A percentile compares a stretch with the other conserved stretches of the same genome.
phyloP scores from a whole-genome alignment of 2,888 invertebrate species.

The Ectemnius cavifrons region DNA sequence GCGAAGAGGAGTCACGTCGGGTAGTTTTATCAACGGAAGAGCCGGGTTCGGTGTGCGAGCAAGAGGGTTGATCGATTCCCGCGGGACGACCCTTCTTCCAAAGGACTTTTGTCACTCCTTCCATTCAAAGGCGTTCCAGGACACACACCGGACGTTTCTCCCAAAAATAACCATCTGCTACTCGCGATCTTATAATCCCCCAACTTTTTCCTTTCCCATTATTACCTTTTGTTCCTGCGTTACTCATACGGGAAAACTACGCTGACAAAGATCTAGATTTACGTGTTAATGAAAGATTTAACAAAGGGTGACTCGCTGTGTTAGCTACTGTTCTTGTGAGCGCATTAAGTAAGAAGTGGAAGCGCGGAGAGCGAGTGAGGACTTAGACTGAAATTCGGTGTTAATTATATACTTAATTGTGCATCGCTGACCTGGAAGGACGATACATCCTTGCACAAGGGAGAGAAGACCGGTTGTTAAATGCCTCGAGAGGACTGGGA shows the following conservation, averaged over 20 bases:
- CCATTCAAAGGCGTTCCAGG: neutral
- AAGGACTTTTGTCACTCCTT: neutral
- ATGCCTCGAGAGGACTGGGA: conserved; percentile 7
- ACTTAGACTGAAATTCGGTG: neutral
- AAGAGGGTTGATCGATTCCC: conserved; percentile 1
- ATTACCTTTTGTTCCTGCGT: neutral
- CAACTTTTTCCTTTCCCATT: neutral
- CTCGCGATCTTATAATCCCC: neutral
- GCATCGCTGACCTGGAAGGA: conserved; percentile 27
- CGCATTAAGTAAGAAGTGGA: conserved; percentile 19
- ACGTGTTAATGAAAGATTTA: conserved; percentile 37
- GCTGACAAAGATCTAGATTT: conserved; percentile 6
- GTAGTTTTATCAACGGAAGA: neutral
- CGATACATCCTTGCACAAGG: conserved; percentile 33
- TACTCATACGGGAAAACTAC: conserved; percentile 23
- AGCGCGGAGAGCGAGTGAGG: conserved; percentile 9
- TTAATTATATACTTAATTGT: conserved; percentile 45
- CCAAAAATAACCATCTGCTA: neutral
- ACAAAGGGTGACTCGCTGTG: conserved; percentile 12
- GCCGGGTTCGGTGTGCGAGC: neutral
- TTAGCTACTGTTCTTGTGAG: conserved; percentile 10
- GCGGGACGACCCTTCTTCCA: conserved; percentile 1
- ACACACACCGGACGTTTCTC: neutral
- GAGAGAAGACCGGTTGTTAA: neutral
- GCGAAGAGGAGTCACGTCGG: neutral